These are phyloP conservation scores for Steinernema hermaphroditum DNA, from an alignment of 2,888 invertebrate species.

Conservation along the genomic window DNA sequence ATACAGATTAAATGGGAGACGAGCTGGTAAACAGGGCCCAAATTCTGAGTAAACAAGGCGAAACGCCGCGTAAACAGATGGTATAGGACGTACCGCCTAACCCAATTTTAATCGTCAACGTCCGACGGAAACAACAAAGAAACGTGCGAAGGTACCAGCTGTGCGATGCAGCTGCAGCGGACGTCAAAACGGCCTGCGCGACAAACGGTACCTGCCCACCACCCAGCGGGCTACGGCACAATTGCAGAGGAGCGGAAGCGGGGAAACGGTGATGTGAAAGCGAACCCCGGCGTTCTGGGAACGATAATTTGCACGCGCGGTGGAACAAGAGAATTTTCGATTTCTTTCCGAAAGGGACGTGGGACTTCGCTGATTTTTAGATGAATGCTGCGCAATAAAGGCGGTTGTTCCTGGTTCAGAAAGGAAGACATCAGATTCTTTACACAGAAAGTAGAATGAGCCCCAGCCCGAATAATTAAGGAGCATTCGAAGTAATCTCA, in stretches of 20 bases:
- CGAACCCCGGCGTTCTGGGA: neutral
- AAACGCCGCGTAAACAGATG: too few species aligned
- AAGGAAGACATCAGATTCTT: too few species aligned
- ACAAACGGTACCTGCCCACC: too few species aligned
- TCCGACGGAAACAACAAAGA: neutral
- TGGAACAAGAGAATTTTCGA: neutral
- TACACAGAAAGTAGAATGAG: too few species aligned
- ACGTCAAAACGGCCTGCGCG: too few species aligned
- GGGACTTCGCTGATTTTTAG: neutral
- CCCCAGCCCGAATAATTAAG: too few species aligned
- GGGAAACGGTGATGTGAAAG: neutral
- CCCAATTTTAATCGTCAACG: neutral
- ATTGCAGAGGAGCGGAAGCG: neutral
- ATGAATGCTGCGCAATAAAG: neutral
- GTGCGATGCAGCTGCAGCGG: neutral
- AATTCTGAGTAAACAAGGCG: too few species aligned
- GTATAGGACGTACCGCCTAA: neutral
- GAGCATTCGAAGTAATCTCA: too few species aligned
- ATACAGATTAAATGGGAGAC: too few species aligned
- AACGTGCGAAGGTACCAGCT: conserved; percentile 10
- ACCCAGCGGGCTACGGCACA: neutral
- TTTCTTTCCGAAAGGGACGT: neutral
- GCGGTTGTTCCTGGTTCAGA: neutral
- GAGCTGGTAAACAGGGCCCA: too few species aligned
- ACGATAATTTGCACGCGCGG: neutral